These are phyloP conservation scores for Cheilosia vernalis DNA, from an alignment of 2,888 invertebrate genomes.

Conservation along the genomic window DNA sequence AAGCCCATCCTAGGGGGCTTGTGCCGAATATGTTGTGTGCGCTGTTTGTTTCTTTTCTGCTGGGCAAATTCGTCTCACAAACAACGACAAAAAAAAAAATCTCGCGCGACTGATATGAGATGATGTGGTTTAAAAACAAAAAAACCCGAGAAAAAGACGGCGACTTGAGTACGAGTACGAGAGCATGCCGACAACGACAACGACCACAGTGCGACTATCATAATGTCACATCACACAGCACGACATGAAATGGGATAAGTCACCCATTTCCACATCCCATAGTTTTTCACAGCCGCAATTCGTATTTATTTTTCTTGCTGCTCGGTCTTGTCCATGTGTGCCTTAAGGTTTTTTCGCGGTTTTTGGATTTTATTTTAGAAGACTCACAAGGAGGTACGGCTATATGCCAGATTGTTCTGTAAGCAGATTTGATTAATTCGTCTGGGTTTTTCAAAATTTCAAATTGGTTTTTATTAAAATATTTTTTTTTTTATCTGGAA, in stretches of 20 bases:
- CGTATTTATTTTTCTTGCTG: constrained; percentile 2
- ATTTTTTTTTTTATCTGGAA: too few relatives aligned
- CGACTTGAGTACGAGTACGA: constrained; percentile 20
- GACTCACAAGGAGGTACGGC: neutral
- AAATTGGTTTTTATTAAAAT: too few relatives aligned
- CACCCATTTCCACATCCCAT: constrained; percentile 69
- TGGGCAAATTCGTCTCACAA: constrained; percentile 65
- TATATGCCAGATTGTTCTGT: neutral
- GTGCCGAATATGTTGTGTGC: constrained; percentile 58
- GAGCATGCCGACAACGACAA: constrained; percentile 44
- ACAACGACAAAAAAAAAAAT: constrained; percentile 36
- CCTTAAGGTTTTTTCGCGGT: constrained; percentile 19
- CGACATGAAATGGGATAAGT: constrained; percentile 76
- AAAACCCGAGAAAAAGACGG: constrained; percentile 39
- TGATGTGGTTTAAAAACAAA: constrained; percentile 49
- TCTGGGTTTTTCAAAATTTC: too few relatives aligned
- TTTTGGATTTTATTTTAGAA: constrained; percentile 6
- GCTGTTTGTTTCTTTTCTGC: constrained; percentile 19
- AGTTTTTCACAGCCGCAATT: constrained; percentile 25
- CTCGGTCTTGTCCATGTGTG: constrained; percentile 17
- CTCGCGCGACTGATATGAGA: constrained; percentile 59
- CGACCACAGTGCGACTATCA: constrained; percentile 66
- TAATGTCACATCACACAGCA: constrained; percentile 76
- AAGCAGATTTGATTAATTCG: neutral
- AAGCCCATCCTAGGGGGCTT: constrained; percentile 67